Percentiles rank a stretch among this genome's conserved stretches.
Evolutionary conservation across 2,888 invertebrate genomes (phyloP).

Genomic region (Agrypnus murinus): DNA sequence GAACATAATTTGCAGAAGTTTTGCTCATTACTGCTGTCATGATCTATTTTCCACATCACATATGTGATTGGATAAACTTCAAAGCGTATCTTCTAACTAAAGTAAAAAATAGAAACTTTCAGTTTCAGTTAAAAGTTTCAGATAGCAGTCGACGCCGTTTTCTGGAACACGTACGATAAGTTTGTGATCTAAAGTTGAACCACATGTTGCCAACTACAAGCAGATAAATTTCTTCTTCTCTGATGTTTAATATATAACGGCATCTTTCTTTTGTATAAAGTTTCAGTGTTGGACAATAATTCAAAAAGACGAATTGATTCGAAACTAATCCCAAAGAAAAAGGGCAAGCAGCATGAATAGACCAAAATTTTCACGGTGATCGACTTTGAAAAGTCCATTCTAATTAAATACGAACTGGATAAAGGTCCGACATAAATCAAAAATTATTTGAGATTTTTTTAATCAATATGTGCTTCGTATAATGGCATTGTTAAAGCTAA

Average conservation of each 20-base stretch:
- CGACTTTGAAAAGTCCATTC: too few species aligned
- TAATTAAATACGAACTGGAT: too few species aligned
- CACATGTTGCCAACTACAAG: conserved; percentile 41
- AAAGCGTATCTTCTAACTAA: neutral
- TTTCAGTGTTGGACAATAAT: neutral
- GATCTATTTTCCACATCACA: conserved; percentile 14
- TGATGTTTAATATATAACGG: conserved; percentile 20
- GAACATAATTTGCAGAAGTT: neutral
- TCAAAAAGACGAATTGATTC: too few species aligned
- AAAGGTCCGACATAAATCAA: too few species aligned
- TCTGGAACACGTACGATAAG: conserved; percentile 32
- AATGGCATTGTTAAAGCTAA: too few species aligned
- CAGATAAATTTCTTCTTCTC: conserved; percentile 36
- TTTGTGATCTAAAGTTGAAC: conserved; percentile 38
- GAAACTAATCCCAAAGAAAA: too few species aligned
- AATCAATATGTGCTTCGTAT: too few species aligned
- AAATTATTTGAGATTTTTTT: too few species aligned
- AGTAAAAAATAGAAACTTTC: conserved; percentile 31
- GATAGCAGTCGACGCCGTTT: conserved; percentile 28
- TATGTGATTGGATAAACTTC: conserved; percentile 16
- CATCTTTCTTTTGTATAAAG: conserved; percentile 8
- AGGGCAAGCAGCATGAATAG: too few species aligned
- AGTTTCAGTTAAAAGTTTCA: conserved; percentile 34
- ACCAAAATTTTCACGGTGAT: too few species aligned
- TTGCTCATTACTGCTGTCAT: neutral